These are phyloP conservation scores for Donacobius atricapilla DNA, from an alignment of 2,113 vertebrate genomes.

Conservation along the genomic window DNA sequence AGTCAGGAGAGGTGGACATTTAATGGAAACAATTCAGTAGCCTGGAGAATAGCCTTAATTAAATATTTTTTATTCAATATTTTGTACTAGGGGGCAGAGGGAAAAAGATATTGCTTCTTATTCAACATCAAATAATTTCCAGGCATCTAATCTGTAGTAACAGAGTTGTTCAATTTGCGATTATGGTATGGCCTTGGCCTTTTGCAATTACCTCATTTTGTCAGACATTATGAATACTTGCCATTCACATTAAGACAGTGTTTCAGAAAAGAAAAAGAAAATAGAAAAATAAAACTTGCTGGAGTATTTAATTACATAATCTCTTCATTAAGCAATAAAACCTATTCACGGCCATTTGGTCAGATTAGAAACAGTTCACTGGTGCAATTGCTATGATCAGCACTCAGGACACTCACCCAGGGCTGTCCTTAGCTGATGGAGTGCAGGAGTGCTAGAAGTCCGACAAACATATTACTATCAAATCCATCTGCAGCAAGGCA, in stretches of 20 bases:
- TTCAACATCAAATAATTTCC: neutral
- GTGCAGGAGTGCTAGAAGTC: neutral
- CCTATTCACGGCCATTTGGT: neutral
- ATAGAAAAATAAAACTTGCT: neutral
- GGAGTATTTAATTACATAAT: neutral
- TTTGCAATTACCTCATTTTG: neutral
- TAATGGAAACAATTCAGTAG: conserved; percentile 12
- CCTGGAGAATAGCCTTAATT: conserved; percentile 44
- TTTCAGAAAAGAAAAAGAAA: neutral
- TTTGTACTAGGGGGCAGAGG: neutral
- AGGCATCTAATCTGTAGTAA: neutral
- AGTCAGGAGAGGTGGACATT: conserved; percentile 27
- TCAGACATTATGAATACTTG: neutral
- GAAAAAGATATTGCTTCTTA: neutral
- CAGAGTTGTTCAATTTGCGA: neutral
- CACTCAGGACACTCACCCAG: neutral
- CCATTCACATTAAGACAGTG: neutral
- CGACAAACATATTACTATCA: neutral
- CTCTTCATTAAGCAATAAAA: neutral
- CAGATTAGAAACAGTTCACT: neutral
- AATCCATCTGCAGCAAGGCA: neutral
- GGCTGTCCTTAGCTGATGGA: neutral
- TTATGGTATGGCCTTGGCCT: neutral
- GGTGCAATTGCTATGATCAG: neutral
- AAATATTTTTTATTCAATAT: conserved; percentile 2